These are phyloP conservation scores for Trissoscelio sp. DNA, from an alignment of 2,888 invertebrate genomes.

Conservation along the genomic window DNA sequence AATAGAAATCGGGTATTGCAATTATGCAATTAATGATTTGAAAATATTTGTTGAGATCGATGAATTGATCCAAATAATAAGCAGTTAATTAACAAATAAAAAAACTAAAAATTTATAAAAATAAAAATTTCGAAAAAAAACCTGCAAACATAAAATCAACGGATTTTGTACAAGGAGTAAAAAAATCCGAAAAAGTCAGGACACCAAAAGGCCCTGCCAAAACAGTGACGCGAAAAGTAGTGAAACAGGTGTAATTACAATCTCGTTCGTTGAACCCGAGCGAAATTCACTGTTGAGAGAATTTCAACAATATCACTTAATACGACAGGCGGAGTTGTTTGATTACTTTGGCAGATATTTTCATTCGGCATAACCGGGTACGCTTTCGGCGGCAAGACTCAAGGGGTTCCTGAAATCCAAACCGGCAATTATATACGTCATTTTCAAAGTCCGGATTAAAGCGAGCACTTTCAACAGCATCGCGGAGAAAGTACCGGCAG, in stretches of 20 bases:
- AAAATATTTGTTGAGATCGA: no score
- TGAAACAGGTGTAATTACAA: conserved; percentile 40
- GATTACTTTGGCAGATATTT: conserved; percentile 47
- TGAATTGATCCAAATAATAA: no score
- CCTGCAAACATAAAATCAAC: no score
- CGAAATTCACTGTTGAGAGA: conserved; percentile 37
- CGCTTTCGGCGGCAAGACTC: conserved; percentile 19
- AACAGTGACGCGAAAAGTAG: background rate
- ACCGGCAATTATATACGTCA: conserved; percentile 53
- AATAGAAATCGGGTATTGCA: no score
- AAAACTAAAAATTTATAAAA: no score
- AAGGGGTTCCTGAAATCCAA: conserved; percentile 42
- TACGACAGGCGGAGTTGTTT: conserved; percentile 35
- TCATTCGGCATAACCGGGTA: conserved; percentile 25
- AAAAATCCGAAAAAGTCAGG: no score
- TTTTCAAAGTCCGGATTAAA: conserved; percentile 59
- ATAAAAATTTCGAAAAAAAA: no score
- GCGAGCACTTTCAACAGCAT: conserved; percentile 49
- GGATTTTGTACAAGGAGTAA: no score
- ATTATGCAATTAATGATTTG: no score
- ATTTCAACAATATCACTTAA: conserved; percentile 49
- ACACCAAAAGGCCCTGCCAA: background rate
- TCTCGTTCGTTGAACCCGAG: conserved; percentile 45
- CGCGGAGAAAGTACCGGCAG: conserved; percentile 62
- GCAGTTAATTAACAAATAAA: no score